Base-by-base conservation (phyloP, 2,888 invertebrate genomes). In the Myopa testacea region DNA sequence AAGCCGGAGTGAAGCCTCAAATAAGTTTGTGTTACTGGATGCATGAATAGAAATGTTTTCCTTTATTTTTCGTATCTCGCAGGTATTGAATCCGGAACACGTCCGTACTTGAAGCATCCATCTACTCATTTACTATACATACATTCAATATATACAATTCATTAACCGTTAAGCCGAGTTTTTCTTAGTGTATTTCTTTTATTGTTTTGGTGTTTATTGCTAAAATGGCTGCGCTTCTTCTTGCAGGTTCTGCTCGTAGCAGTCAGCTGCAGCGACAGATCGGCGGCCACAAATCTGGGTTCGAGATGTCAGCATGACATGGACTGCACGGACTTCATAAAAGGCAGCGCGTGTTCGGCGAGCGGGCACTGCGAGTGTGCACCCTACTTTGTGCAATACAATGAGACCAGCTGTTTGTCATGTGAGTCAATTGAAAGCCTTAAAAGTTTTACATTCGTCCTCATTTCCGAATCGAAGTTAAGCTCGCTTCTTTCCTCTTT, bases 371-470 rank as follows among this genome's bases (percentile, higher is more conserved):
- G 96, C 90, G 92, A 93, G 78, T 96, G 96, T 89, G 93, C 94
- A 88, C 94, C 95, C 52, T 96, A 95, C 90, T 95, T 92, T 89
- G 95, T 96, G 55, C 92, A 92, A 87, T 93, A 93, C 88, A 95
- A 96, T 90, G 92, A 92, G 84, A 93, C 94, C 79, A 92, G 92
- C 80, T 96, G 96, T 90, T 91, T 96, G 84, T 95, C 95, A 91
- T 95, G 96, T 96, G 91, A 94, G 93, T 92, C 86, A 65, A 75
- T 14, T 52, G 67, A n/a, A 37, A 26, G 55, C 65, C 65, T 75
- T 65, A 37, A 50, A 26, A 75, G 50, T 34, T 37, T 12, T 4
- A 37, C 40, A 26, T 45, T 58, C 75, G 75, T 75, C 69, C 75
- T 60, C 75, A 60, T 75, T 75, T 69, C 19, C 7, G 45, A 45